Conservation (phyloP, 2,888 invertebrate species). For the Brenthis hecate region DNA sequence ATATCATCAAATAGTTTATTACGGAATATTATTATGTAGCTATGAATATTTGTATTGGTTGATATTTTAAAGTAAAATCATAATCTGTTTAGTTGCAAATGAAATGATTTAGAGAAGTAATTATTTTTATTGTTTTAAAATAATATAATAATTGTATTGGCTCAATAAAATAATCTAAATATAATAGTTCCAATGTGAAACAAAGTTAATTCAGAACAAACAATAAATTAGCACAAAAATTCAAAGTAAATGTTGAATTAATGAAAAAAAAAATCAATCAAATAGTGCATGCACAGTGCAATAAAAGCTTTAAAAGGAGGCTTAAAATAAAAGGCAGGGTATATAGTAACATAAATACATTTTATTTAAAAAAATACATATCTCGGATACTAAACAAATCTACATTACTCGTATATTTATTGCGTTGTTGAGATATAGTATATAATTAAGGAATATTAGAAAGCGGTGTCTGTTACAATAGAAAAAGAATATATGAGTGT, state of each 20-base stretch:
- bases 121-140: background rate
- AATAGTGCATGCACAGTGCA: slow-evolving; percentile 27
- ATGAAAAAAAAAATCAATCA: background rate
- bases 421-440: slow-evolving; percentile 22
- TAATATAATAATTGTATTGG: slow-evolving; percentile 30
- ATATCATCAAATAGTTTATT: too few species aligned
- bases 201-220: slow-evolving; percentile 15
- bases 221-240: slow-evolving; percentile 17
- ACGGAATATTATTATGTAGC: too few species aligned
- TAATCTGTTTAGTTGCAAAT: background rate
- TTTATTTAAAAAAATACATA: slow-evolving; percentile 52
- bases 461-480: slow-evolving; percentile 58
- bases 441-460: slow-evolving; percentile 50
- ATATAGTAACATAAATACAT: slow-evolving; percentile 50
- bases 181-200: slow-evolving; percentile 32
- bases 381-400: slow-evolving; percentile 41
- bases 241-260: slow-evolving; percentile 7
- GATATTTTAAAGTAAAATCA: too few species aligned
- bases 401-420: slow-evolving; percentile 29
- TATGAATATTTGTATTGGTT: too few species aligned
- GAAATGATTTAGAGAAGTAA: background rate
- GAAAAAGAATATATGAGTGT: slow-evolving; percentile 45
- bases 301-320: slow-evolving; percentile 28
- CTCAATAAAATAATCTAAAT: slow-evolving; percentile 22
- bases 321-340: slow-evolving; percentile 53